Evolutionary conservation across 2,797 vertebrate species (phyloP).

Genomic region (Gorsachius magnificus): DNA sequence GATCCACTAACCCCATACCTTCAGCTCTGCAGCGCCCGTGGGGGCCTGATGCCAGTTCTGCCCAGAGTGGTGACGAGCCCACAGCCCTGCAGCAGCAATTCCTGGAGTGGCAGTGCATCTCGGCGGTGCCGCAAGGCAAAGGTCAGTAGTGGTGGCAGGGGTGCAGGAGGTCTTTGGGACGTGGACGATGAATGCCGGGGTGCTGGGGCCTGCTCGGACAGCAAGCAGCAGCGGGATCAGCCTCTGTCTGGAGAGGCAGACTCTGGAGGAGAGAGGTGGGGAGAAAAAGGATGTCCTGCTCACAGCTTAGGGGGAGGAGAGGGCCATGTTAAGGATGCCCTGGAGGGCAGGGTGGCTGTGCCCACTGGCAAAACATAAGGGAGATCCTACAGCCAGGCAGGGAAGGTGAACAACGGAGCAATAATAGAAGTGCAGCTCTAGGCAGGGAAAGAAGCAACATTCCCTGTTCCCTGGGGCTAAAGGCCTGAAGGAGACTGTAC

Average conservation of each 20-base stretch:
- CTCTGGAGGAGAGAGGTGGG: neutral
- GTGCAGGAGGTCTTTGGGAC: neutral
- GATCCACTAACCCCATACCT: neutral
- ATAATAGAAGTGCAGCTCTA: neutral
- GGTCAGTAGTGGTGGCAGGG: neutral
- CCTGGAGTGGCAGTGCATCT: neutral
- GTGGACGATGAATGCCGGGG: neutral
- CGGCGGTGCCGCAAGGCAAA: rapidly evolving
- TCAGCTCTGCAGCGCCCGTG: neutral
- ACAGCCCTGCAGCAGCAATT: neutral
- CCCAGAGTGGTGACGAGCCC: neutral
- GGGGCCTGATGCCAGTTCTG: neutral
- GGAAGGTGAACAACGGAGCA: neutral
- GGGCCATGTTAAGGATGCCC: neutral
- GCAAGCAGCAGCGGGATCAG: neutral
- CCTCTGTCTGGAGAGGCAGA: neutral
- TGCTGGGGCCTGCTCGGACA: neutral
- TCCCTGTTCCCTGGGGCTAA: neutral
- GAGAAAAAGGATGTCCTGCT: neutral
- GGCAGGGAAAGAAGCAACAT: neutral
- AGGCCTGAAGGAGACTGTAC: neutral
- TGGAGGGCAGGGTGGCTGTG: neutral
- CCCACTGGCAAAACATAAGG: neutral
- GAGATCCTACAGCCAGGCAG: neutral
- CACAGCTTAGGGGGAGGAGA: neutral